Evolutionary conservation across 2,113 vertebrate species (phyloP).

Genomic region (Cavia aperea): DNA sequence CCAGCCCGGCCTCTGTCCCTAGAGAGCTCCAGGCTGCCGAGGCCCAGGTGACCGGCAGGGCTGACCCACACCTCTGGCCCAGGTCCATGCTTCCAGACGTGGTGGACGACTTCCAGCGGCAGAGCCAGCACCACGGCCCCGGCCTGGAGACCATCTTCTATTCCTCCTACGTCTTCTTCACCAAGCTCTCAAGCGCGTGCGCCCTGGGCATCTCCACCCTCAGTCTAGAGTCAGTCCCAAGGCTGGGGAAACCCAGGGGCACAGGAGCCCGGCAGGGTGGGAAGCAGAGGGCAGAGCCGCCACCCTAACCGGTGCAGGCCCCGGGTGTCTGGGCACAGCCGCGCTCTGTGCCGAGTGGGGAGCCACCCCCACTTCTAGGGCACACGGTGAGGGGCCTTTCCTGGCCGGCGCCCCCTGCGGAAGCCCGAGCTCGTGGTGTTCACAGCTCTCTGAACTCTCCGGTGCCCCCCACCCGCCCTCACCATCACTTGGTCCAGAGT

Average conservation of each 20-base stretch:
- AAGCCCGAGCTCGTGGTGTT: not conserved
- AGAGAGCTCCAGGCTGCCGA: not conserved
- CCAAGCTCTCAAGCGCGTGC: slow-evolving; percentile 88
- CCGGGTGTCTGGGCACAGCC: not conserved
- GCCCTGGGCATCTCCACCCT: slow-evolving; percentile 93
- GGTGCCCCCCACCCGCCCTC: not conserved
- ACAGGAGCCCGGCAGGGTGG: not conserved
- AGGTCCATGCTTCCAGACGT: slow-evolving; percentile 98
- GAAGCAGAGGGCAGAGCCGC: not conserved
- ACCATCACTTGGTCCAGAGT: not conserved
- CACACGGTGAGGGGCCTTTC: not conserved
- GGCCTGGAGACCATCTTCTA: slow-evolving; percentile 98
- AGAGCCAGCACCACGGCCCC: slow-evolving; percentile 81
- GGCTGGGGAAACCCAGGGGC: not conserved
- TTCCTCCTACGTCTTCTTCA: slow-evolving; percentile 95
- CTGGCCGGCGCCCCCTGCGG: not conserved
- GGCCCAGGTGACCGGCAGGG: too few species aligned
- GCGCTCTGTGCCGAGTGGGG: not conserved
- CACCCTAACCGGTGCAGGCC: not conserved
- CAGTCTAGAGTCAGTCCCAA: slow-evolving; percentile 88
- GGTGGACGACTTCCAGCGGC: slow-evolving; percentile 90
- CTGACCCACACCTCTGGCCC: not conserved
- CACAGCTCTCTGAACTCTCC: not conserved
- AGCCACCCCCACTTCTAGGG: not conserved
- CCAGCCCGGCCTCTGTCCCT: not conserved